Evolutionary conservation across 2,113 vertebrate species (phyloP), one percentile per base, ranked within the genome.

Genomic region (Eurypyga helias): DNA sequence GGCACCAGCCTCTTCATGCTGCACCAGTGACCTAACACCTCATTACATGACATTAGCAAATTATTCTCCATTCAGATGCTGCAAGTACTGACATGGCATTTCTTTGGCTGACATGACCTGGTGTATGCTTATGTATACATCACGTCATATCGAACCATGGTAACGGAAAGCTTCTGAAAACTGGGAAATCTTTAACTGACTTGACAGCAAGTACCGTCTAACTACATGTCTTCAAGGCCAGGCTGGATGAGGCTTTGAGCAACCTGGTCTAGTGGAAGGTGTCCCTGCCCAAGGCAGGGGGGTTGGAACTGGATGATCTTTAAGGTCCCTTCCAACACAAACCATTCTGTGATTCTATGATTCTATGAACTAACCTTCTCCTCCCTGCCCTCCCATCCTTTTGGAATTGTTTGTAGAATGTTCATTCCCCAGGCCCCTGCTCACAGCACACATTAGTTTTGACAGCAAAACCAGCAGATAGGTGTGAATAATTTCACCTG

Each of bases 61-160:
- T 73, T 69, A 43, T 77, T 49, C 33, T 31, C n/a, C 48, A 1
- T 54, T 60, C 57, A 23, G 51, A 9, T 18, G 34, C 15, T 60
- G 31, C 28, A 67, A 29, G 57, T 38, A 55, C 61, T 33, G 91
- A 46, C 10, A 16, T 3, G 31, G 9, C 29, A 54, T 70, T 58
- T 49, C 29, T 38, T 33, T 69, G 62, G 52, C 38, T 82, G 72
- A 45, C 0, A 7, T 10, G 65, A 71, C 29, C 48, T 62, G 24
- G 3, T 25, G 23, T 38, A 25, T 2, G 12, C 33, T 34, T 17
- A 10, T 10, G 57, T 24, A 36, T 36, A 2, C 25, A 61, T 28
- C 33, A 23, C 2, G 0, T 26, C 58, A 14, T 57, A 67, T 7
- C 25, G 51, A 86, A 38, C 33, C n/a, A 23, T 0, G 3, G 19